Conservation (phyloP, 2,888 invertebrate species). For the Meghimatium bilineatum region DNA sequence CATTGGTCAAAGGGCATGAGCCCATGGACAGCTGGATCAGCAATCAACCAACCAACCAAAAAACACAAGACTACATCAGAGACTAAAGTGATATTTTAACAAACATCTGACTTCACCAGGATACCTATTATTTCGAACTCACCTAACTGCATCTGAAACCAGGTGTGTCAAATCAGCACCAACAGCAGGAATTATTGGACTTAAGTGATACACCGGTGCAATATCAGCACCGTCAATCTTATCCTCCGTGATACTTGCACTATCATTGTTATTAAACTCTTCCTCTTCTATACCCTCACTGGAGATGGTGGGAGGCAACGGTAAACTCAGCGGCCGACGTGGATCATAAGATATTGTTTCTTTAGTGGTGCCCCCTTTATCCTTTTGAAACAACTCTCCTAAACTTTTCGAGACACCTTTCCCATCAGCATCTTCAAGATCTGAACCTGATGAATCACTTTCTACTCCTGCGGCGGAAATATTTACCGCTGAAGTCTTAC, state of each 20-base stretch:
- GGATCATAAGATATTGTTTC: slow-evolving; percentile 24
- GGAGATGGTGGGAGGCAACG: slow-evolving; percentile 45
- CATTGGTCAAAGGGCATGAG: too few relatives aligned
- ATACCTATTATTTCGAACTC: neutral
- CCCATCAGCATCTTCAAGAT: neutral
- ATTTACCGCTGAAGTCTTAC: neutral
- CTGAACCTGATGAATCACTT: neutral
- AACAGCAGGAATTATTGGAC: slow-evolving; percentile 2
- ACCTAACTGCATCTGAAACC: slow-evolving; percentile 45
- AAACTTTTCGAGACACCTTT: neutral
- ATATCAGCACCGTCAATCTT: neutral
- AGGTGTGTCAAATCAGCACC: slow-evolving; percentile 11
- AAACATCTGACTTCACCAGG: neutral
- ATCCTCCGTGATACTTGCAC: neutral
- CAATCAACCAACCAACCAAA: too few relatives aligned
- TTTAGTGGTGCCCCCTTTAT: slow-evolving; percentile 1
- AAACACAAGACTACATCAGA: neutral
- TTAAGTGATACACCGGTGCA: neutral
- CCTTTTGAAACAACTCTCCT: neutral
- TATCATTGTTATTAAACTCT: slow-evolving; percentile 2
- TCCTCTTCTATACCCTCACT: slow-evolving; percentile 36
- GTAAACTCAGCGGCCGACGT: slow-evolving; percentile 49
- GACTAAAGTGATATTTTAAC: neutral
- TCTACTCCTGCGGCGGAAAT: neutral
- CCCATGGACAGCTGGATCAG: too few relatives aligned